Base-by-base conservation (phyloP, 2,797 vertebrate genomes). In the Melanotaenia trifasciata region DNA sequence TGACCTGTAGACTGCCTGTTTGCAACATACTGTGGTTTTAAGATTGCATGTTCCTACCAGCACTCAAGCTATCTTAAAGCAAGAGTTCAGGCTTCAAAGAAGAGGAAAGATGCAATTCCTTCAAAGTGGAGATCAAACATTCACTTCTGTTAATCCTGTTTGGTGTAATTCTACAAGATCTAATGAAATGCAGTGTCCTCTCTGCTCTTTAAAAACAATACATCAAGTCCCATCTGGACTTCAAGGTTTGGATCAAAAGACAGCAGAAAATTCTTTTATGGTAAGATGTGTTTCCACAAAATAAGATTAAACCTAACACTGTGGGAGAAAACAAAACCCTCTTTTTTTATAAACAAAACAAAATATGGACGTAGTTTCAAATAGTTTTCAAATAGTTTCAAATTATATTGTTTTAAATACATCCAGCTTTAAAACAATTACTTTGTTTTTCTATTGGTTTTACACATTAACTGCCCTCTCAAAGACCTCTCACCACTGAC, bases 161-260 rank as follows among this genome's bases (percentile, higher is more conserved):
- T 78, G 40, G n/a, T 64, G 20, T 65, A 53, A 80, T 72, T 43
- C 67, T 62, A 57, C 4, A n/a, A 62, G 38, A 71, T 79, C 33
- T 68, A 81, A 84, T 86, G 60, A 56, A 64, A 60, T 71, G 36
- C 9, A 75, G 30, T 75, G 62, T 58, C 61, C 53, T 38, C 43
- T 63, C 64, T 64, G 70, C 24, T 70, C 28, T 63, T 53, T 60
- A 53, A 35, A 60, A 47, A 67, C 59, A 64, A 36, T 22, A 64
- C 45, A 22, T 57, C 45, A 70, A 56, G 22, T 54, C 54, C 53
- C 32, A 70, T 77, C 43, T 82, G 18, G 62, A 63, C 36, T 67
- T 72, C 64, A 81, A 74, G 72, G 80, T 84, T 67, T 57, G 50
- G 69, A 83, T 87, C 75, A 79, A 36, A 71, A 84, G 70, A 72